phyloP scores from a whole-genome alignment of 1,140 invertebrate genomes.

The Bradynema listronoti region DNA sequence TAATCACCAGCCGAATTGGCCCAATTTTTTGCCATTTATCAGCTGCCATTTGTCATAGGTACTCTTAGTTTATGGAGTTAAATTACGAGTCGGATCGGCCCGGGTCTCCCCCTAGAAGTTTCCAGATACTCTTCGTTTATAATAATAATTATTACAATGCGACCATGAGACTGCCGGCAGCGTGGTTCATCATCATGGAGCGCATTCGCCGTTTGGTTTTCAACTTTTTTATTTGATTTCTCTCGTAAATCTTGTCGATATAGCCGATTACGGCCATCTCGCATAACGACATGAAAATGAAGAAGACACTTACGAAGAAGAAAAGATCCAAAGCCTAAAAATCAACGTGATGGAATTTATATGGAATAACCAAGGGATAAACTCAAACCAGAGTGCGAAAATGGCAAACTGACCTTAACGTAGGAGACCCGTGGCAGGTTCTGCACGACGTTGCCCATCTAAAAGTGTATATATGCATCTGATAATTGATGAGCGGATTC shows the following conservation, averaged over 20 bases:
- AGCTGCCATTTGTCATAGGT: too few relatives aligned
- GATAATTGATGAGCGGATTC: neutral
- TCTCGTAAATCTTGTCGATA: constrained; percentile 42
- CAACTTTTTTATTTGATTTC: constrained; percentile 19
- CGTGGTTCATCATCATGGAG: constrained; percentile 39
- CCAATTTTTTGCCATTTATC: too few relatives aligned
- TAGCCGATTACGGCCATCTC: constrained; percentile 44
- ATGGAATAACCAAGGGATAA: neutral
- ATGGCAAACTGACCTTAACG: constrained; percentile 27
- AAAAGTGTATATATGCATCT: constrained; percentile 12
- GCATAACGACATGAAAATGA: constrained; percentile 43
- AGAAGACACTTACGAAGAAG: constrained; percentile 44
- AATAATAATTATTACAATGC: constrained; percentile 18
- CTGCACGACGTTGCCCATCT: constrained; percentile 50
- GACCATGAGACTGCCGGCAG: constrained; percentile 34
- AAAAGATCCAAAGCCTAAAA: constrained; percentile 42
- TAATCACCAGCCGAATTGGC: too few relatives aligned
- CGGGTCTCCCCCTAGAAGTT: too few relatives aligned
- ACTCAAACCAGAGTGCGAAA: neutral
- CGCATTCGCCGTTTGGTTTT: constrained; percentile 33
- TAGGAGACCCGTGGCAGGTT: constrained; percentile 45
- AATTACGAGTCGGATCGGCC: too few relatives aligned
- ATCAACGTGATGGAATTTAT: neutral
- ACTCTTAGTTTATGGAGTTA: too few relatives aligned
- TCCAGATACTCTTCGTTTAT: too few relatives aligned